Evolutionary conservation across 2,797 vertebrate species (phyloP).

Genomic region (Sphenopsis melanotis): DNA sequence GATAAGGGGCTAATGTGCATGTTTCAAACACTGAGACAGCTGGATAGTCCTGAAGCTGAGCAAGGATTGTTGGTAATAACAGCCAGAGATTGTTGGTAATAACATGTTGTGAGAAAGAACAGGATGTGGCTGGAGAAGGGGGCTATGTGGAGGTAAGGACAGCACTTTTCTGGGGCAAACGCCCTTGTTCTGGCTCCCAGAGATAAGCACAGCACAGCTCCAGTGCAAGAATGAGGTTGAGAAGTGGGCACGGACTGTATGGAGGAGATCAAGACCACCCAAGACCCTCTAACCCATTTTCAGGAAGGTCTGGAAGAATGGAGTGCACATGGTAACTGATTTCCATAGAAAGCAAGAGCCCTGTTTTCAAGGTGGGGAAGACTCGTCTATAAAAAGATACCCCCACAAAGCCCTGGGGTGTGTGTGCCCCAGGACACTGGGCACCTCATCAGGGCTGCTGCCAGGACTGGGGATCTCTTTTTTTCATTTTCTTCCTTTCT

Average conservation of each 20-base stretch:
- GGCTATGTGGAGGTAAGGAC: neutral
- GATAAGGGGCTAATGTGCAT: neutral
- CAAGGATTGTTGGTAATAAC: neutral
- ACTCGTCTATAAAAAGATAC: neutral
- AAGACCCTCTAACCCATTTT: neutral
- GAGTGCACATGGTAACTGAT: neutral
- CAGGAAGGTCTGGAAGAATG: neutral
- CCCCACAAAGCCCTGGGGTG: accelerated
- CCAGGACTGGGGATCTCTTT: neutral
- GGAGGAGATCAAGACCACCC: neutral
- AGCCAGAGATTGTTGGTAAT: neutral
- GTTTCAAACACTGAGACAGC: neutral
- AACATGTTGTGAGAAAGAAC: neutral
- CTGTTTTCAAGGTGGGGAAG: neutral
- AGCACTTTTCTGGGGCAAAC: neutral
- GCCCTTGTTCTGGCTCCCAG: neutral
- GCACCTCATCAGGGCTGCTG: neutral
- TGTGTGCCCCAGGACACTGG: neutral
- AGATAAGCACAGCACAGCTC: neutral
- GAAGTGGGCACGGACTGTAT: neutral
- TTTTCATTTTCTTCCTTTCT: neutral
- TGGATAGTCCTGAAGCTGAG: neutral
- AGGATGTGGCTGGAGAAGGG: neutral
- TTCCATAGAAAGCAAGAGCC: neutral
- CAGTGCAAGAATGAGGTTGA: neutral